Evolutionary conservation across 2,797 vertebrate species (phyloP), one percentile per base, ranked within the genome.

Genomic region (Darevskia mixta): DNA sequence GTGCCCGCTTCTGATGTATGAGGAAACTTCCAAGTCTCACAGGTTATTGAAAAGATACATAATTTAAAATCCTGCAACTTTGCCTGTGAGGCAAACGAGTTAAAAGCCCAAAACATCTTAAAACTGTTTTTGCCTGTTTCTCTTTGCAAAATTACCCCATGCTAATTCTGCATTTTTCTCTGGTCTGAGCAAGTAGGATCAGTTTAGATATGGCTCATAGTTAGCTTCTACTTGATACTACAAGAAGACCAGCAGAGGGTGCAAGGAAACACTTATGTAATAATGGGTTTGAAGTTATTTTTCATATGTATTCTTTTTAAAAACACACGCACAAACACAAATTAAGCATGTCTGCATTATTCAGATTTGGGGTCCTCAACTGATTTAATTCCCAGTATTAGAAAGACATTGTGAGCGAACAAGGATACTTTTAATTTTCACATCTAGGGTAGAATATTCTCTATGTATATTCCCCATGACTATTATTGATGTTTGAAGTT

Each of bases 231-330:
- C 64, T 7, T 20, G 18, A 45, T 38, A 43, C 41, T 69, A 2
- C 0, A 0, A 25, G 4, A 90, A 80, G 5, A 35, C 95, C 95
- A 93, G 94, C 93, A 95, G 95, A 94, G 95, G 95, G 95, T 94
- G 95, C 66, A 2, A 77, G 79, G 67, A 81, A 55, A 84, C 78
- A 79, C 29, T 77, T 32, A n/a, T 71, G 29, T 43, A 64, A 71
- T 0, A 43, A 23, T 0, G 0, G 4, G 15, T 41, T 71, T 35
- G 13, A 0, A 3, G 6, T 32, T 32, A 23, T 25, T 5, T 2
- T 79, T 18, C 25, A 58, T 17, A 5, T 15, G 35, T 7, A 5
- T 79, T 43, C 6, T 55, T 88, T 73, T 73, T 7, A 35, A 35
- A 73, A 73, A 38, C 27, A 29, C 15, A 38, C 1, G 3, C 13